These are phyloP conservation scores for Sceloporus undulatus DNA, from an alignment of 2,113 vertebrate species.

Conservation along the genomic window DNA sequence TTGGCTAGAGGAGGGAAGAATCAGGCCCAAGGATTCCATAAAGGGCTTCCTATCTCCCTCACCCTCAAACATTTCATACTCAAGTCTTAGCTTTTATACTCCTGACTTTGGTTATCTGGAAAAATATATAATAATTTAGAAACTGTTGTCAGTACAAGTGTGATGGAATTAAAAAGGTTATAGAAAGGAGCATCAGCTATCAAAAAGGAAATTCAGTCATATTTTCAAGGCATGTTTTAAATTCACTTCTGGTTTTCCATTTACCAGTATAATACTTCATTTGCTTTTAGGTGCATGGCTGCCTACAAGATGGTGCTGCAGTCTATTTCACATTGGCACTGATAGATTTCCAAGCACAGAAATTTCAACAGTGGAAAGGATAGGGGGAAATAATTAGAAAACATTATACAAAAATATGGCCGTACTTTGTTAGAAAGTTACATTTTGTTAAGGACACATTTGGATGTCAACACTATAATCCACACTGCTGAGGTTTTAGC, in stretches of 20 bases:
- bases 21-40: not conserved
- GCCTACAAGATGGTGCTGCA: not conserved
- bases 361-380: not conserved
- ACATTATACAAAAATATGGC: conserved; percentile 2
- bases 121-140: not conserved
- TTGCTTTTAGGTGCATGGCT: not conserved
- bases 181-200: not conserved
- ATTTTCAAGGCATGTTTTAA: not conserved
- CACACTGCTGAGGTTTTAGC: conserved; percentile 35
- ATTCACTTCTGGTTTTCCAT: not conserved
- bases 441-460: conserved; percentile 39
- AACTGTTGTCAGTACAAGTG: not conserved
- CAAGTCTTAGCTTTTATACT: not conserved
- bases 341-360: not conserved
- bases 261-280: not conserved
- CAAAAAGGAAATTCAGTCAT: not conserved
- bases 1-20: not conserved
- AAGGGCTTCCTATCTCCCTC: not conserved
- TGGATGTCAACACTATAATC: conserved; percentile 16
- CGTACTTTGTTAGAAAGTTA: conserved; percentile 3
- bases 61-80: too few relatives aligned
- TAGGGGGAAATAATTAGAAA: not conserved
- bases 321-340: not conserved
- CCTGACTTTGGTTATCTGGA: not conserved
- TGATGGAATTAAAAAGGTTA: not conserved